Evolutionary conservation across 2,888 invertebrate genomes (phyloP).

Genomic region (Ommatoiulus sabulosus): DNA sequence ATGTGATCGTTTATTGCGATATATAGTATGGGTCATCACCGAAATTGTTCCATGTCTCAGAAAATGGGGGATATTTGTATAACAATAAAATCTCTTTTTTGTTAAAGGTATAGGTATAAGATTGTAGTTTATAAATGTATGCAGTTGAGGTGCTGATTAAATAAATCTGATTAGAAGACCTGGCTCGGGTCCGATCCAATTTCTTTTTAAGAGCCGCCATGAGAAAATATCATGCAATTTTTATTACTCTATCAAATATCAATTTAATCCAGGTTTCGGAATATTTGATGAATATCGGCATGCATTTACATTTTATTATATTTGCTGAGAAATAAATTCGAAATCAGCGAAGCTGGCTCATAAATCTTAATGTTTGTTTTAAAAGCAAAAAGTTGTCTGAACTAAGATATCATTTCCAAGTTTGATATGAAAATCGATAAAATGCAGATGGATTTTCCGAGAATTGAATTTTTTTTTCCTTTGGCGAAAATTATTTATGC

Average conservation of each 20-base stretch:
- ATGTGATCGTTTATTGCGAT: too few relatives aligned
- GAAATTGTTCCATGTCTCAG: too few relatives aligned
- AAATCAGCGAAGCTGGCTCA: not conserved
- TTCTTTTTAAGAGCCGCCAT: slow-evolving; percentile 4
- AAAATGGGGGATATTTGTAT: too few relatives aligned
- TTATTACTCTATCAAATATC: not conserved
- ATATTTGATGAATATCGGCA: slow-evolving; percentile 13
- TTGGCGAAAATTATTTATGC: slow-evolving; percentile 3
- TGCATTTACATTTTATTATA: not conserved
- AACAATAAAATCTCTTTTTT: too few relatives aligned
- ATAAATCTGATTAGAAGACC: not conserved
- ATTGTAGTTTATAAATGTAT: too few relatives aligned
- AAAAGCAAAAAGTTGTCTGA: slow-evolving; percentile 9
- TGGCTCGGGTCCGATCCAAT: not conserved
- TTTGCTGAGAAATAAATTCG: not conserved
- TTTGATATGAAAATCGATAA: slow-evolving; percentile 36
- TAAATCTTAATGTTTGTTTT: slow-evolving; percentile 32
- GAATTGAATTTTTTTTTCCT: not conserved
- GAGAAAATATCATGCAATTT: not conserved
- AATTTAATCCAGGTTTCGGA: slow-evolving; percentile 26
- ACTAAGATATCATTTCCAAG: slow-evolving; percentile 20
- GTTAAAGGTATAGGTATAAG: too few relatives aligned
- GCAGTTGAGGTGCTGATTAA: not conserved
- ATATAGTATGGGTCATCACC: too few relatives aligned
- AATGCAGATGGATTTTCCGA: not conserved